phyloP scores from a whole-genome alignment of 2,797 vertebrate genomes.

The Bovichtus diacanthus region DNA sequence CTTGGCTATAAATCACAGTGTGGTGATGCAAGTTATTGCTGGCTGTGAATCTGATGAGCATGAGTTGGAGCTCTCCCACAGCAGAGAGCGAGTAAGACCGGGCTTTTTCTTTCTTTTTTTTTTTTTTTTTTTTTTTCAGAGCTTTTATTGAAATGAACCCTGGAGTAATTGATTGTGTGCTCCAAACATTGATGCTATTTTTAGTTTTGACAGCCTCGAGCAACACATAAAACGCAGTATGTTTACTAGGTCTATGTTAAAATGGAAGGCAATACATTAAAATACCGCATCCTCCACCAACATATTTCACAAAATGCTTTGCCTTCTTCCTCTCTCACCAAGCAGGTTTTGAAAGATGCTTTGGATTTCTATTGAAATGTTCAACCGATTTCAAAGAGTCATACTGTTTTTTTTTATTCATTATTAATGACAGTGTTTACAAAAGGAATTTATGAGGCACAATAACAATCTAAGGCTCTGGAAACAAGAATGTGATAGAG shows the following conservation, averaged over 20 bases:
- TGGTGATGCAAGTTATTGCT: conserved; percentile 38
- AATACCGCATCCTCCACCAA: not conserved
- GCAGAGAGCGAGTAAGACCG: conserved; percentile 11
- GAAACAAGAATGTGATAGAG: not conserved
- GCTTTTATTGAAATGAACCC: conserved; percentile 61
- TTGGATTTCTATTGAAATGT: conserved; percentile 6
- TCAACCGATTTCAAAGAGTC: not conserved
- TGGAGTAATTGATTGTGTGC: conserved; percentile 20
- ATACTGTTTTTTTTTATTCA: not conserved
- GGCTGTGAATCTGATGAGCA: conserved; percentile 39
- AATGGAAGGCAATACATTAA: conserved; percentile 1
- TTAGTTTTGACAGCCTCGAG: conserved; percentile 19
- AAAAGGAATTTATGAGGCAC: not conserved
- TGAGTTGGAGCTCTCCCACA: conserved; percentile 43
- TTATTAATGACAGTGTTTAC: conserved; percentile 11
- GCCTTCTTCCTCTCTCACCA: not conserved
- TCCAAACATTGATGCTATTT: conserved; percentile 41
- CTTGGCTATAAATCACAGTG: conserved; percentile 48
- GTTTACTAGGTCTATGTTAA: not conserved
- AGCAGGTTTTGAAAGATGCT: conserved; percentile 2
- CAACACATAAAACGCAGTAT: not conserved
- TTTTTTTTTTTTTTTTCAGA: conserved; percentile 15
- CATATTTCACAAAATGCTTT: conserved; percentile 1
- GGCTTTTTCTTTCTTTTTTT: no score
- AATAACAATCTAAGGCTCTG: not conserved